Conservation (phyloP, 2,888 invertebrate species). For the Aphidoletes aphidimyza region DNA sequence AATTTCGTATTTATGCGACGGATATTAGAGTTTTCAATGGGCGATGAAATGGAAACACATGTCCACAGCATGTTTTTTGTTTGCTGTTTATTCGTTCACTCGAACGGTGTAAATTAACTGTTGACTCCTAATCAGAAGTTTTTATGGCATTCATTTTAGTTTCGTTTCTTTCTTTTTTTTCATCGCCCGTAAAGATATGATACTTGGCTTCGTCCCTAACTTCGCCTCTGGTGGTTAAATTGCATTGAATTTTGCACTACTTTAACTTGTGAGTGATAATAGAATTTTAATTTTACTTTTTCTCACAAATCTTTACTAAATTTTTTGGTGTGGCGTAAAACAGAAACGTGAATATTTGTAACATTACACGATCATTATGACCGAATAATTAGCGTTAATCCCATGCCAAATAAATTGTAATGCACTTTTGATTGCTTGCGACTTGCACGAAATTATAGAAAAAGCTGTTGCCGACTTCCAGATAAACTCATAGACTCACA, state of each 20-base stretch:
- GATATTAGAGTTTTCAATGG: slow-evolving; percentile 19
- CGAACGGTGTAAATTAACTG: background rate
- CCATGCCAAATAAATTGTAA: background rate
- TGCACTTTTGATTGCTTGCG: slow-evolving; percentile 11
- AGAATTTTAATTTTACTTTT: slow-evolving; percentile 4
- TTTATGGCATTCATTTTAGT: background rate
- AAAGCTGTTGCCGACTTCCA: background rate
- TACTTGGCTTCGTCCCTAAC: too few species aligned
- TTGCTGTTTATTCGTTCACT: background rate
- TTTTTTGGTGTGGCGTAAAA: background rate
- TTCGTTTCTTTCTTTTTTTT: background rate
- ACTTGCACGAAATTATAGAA: background rate
- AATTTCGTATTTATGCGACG: slow-evolving; percentile 45
- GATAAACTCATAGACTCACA: background rate
- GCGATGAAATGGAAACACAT: background rate
- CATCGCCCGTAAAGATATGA: background rate
- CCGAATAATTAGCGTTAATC: slow-evolving; percentile 39
- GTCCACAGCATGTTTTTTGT: too few species aligned
- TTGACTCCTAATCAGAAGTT: background rate
- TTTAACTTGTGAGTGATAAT: slow-evolving; percentile 11
- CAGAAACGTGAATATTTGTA: background rate
- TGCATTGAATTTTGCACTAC: background rate
- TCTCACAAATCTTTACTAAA: background rate
- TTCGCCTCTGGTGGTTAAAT: background rate
- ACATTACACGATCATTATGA: background rate